A percentile compares a stretch with the other conserved stretches of the same genome.
These are phyloP conservation scores for Drosophila nebulosa DNA, from an alignment of 1,140 invertebrate genomes.

Conservation along the genomic window DNA sequence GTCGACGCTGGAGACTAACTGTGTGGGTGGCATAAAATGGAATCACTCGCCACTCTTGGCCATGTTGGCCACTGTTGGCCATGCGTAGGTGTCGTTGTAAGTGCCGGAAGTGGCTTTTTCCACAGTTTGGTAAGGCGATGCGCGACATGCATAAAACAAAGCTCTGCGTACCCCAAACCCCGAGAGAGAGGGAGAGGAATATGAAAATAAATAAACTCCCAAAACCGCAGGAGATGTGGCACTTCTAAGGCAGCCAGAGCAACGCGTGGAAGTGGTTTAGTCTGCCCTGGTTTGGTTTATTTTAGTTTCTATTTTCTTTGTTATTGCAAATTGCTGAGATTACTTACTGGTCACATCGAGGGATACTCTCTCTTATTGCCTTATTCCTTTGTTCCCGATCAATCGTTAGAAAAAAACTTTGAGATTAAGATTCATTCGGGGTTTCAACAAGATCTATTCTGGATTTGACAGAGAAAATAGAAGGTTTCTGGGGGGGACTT, in stretches of 20 bases:
- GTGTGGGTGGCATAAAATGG: not conserved
- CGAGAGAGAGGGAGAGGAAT: not conserved
- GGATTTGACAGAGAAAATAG: no score
- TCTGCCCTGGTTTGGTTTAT: not conserved
- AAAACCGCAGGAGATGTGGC: not conserved
- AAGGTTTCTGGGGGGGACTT: no score
- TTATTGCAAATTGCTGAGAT: not conserved
- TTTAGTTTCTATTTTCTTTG: not conserved
- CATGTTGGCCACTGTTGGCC: constrained; percentile 14
- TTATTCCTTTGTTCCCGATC: no score
- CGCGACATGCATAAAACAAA: constrained; percentile 45
- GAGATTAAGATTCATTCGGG: no score
- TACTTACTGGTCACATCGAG: not conserved
- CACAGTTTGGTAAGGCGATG: constrained; percentile 28
- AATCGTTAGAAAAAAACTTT: no score
- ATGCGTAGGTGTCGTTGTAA: constrained; percentile 41
- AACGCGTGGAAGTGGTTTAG: not conserved
- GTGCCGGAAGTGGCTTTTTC: constrained; percentile 41
- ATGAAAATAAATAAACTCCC: constrained; percentile 39
- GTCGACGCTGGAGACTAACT: no score
- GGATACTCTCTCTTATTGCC: no score
- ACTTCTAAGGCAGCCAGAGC: not conserved
- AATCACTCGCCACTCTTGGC: not conserved
- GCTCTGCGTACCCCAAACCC: not conserved
- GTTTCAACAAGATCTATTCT: no score